Base-by-base conservation (phyloP, 2,113 vertebrate species). In the Eptesicus fuscus region DNA sequence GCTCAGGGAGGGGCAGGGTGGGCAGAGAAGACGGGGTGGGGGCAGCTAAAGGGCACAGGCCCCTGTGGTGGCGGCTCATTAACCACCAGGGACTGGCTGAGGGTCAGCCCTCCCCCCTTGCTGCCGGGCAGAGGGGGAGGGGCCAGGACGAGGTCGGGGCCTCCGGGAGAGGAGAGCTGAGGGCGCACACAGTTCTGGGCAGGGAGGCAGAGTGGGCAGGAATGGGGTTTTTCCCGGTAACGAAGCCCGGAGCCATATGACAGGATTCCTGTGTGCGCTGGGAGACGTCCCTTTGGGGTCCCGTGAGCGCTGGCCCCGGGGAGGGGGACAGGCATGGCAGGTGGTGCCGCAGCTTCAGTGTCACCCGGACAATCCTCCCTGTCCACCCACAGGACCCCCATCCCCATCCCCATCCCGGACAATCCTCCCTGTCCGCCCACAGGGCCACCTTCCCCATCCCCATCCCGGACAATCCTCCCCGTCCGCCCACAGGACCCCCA, bases 311-410 rank as follows among this genome's bases (percentile, higher is more conserved):
- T 1, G 11, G 47, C 10, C 32, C 82, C 70, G 6, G 53, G 13
- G 47, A 49, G 47, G 13, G 53, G 53, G 53, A 20, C 53, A 53
- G 53, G 53, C 18, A 2, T 1, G 53, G 44, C 8, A 0, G 35
- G 40, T 7, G 1, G 16, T 0, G 14, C 14, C 1, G 4, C 4
- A 0, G 32, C 1, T 4, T 23, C 7, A 0, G 35, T 4, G 0
- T 18, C 8, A 0, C 22, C 71, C 7, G 0, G 1, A 4, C 1
- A 1, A 5, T 10, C 25, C 2, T 0, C 0, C 22, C 8, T 3
- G 8, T 16, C 2, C 0, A 7, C 5, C 18, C 51, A 18, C 51
- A 18, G 51, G 51, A 20, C 20, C 22, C 20, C 53, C 53, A 9
- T 22, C 53, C 17, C 51, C 53, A 5, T 56, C 17, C 18, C 51